These are phyloP conservation scores for Hemichromis elongatus DNA, from an alignment of 2,113 vertebrate species.

Conservation along the genomic window DNA sequence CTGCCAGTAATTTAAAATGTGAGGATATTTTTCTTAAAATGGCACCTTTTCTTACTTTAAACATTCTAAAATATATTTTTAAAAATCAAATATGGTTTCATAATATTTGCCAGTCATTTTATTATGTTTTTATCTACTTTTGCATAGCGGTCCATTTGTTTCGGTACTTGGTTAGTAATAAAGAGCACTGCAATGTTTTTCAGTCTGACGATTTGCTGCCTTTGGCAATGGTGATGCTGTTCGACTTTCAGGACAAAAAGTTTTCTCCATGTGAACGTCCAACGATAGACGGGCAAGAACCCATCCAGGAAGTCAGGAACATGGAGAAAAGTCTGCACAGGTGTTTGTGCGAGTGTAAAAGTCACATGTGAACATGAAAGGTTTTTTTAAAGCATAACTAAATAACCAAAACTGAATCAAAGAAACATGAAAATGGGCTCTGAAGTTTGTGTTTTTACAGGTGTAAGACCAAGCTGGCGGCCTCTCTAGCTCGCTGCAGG, in stretches of 20 bases:
- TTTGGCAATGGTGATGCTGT: constrained; percentile 90
- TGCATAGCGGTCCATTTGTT: background rate
- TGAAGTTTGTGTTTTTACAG: constrained; percentile 54
- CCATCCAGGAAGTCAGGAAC: constrained; percentile 77
- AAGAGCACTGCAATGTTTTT: background rate
- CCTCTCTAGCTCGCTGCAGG: constrained; percentile 83
- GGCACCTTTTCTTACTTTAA: background rate
- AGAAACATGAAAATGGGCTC: background rate
- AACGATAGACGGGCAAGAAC: constrained; percentile 58
- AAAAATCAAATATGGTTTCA: background rate
- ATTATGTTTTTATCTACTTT: background rate
- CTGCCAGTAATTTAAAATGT: background rate
- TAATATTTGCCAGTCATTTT: background rate
- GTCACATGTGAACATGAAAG: background rate
- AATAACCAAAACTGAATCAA: background rate
- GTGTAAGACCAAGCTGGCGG: constrained; percentile 85
- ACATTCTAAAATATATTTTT: background rate
- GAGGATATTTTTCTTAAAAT: background rate
- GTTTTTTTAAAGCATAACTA: background rate
- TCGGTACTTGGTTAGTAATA: background rate
- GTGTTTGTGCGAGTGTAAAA: constrained; percentile 52
- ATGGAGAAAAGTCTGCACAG: constrained; percentile 78
- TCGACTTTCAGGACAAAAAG: constrained; percentile 85
- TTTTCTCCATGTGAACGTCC: constrained; percentile 70
- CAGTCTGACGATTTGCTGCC: constrained; percentile 82